Base-by-base conservation (phyloP, 2,888 invertebrate species). In the Chloroclysta siterata region DNA sequence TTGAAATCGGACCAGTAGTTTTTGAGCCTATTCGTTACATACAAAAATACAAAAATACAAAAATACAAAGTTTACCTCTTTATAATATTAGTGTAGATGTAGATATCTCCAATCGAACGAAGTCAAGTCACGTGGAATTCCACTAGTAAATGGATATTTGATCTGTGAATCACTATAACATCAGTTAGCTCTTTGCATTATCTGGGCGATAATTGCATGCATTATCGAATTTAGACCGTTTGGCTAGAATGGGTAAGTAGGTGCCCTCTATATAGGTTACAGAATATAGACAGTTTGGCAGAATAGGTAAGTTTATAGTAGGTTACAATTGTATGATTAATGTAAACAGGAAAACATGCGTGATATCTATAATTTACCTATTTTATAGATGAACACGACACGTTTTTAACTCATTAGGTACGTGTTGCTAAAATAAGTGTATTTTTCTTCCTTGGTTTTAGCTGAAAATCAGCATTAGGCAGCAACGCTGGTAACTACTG, bases 161-260 rank as follows among this genome's bases (percentile, higher is more conserved):
- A 15, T 44, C 8, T 13, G 17, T 53, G 15, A 53, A n/a, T 51
- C 51, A 51, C 42, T 29, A 17, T 17, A 44, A 51, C 33, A 51
- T 58, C 13, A 13, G n/a, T 50, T 28, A 48, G 48, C 56, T 48
- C 7, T 41, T 14, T 17, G n/a, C 14, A 50, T 57, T 48, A 57
- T 57, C 56, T 42, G 2, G 39, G 41, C 11, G 28, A 50, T 41
- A 39, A 57, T 50, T 41, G 10, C 28, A 39, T 28, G 14, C 48
- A 22, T 41, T 41, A 28, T 28, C 48, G 28, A 41, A 41, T n/a
- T 52, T 15, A 51, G 14, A 36, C 29, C 11, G 8, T 22, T 42
- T 11, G 36, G 10, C 10, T 11, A 11, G 11, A 39, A 39, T 11
- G 6, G 4, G 33, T 11, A 39, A 8, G 36, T 11, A 39, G 10